phyloP scores from a whole-genome alignment of 2,113 vertebrate species.

The Pachycephala philippinensis region DNA sequence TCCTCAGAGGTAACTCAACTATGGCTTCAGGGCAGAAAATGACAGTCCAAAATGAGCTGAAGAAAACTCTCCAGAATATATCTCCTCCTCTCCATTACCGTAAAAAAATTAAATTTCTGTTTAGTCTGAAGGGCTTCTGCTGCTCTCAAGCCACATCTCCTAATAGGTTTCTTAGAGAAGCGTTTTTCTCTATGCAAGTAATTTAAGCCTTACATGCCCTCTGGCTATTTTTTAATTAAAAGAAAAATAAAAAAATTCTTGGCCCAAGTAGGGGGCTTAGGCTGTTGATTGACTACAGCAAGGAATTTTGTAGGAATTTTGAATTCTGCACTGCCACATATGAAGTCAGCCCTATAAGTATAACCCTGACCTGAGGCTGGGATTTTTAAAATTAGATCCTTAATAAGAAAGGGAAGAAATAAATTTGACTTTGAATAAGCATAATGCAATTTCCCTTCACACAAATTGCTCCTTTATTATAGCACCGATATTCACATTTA shows the following conservation, averaged over 20 bases:
- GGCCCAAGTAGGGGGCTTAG: not conserved
- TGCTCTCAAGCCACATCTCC: conserved; percentile 27
- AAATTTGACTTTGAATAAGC: conserved; percentile 45
- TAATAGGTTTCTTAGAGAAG: conserved; percentile 49
- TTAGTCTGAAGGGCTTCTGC: conserved; percentile 38
- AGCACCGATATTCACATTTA: conserved; percentile 14
- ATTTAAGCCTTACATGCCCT: not conserved
- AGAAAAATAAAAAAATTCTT: conserved; percentile 10
- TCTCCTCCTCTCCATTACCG: not conserved
- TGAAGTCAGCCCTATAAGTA: not conserved
- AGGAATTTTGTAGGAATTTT: conserved; percentile 12
- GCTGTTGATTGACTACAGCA: not conserved
- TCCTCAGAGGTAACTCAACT: not conserved
- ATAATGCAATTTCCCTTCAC: conserved; percentile 48
- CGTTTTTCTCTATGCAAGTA: not conserved
- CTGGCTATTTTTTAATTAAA: conserved; percentile 46
- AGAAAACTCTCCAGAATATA: not conserved
- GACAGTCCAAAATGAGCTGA: not conserved
- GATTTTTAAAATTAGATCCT: conserved; percentile 29
- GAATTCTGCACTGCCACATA: conserved; percentile 3
- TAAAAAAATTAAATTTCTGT: conserved; percentile 6
- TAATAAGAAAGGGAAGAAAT: conserved; percentile 31
- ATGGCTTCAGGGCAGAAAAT: not conserved
- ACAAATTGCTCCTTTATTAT: conserved; percentile 30
- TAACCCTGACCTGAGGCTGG: conserved; percentile 27